phyloP scores from a whole-genome alignment of 2,888 invertebrate species.

The Noctuana brunneofusca region DNA sequence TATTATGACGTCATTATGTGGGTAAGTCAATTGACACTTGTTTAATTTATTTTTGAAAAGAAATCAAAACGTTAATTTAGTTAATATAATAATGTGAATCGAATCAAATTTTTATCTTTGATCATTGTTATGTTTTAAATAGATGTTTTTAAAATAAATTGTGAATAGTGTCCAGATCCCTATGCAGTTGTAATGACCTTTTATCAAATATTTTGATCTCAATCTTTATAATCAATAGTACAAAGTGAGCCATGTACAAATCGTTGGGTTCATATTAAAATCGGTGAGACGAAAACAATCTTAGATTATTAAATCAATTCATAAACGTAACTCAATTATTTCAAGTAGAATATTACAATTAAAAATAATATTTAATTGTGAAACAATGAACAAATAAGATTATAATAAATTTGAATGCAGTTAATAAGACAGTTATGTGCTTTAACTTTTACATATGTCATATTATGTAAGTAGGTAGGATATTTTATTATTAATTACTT shows the following conservation, averaged over 20 bases:
- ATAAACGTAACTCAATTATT: background rate
- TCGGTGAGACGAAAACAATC: background rate
- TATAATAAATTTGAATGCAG: background rate
- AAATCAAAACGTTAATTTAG: no score
- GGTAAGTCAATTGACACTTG: no score
- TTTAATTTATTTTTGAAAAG: no score
- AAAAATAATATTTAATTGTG: background rate
- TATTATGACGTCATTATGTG: no score
- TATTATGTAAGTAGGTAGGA: background rate
- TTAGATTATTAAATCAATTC: background rate
- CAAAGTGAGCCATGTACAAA: conserved; percentile 6
- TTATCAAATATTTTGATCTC: no score
- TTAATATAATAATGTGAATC: no score
- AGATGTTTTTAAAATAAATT: no score
- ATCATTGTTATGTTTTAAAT: no score
- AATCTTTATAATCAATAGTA: background rate
- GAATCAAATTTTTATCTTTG: no score
- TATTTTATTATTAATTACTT: background rate
- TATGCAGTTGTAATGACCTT: no score
- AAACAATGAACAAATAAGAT: background rate
- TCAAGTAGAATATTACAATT: background rate
- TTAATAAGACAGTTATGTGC: background rate
- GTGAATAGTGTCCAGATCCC: no score
- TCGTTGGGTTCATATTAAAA: conserved; percentile 29
- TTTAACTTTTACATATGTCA: background rate